Base-by-base conservation (phyloP, 2,888 invertebrate genomes). In the Pogonocherus hispidulus region DNA sequence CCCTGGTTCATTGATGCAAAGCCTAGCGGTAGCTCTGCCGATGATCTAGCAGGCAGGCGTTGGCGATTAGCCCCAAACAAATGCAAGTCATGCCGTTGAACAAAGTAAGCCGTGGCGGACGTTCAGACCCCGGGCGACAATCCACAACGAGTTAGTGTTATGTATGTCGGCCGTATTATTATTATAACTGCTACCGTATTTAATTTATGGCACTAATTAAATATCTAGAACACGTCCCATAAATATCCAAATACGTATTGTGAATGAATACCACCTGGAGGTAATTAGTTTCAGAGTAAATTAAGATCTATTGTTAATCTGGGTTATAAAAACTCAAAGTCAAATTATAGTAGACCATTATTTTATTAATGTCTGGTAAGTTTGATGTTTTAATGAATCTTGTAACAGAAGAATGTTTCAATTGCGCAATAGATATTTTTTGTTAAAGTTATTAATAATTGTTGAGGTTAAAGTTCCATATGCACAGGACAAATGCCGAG, bases 1-100 rank as follows among this genome's bases (percentile, higher is more conserved):
- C 57, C 57, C 57, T 23, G 57, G 14, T 57, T 44, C 46, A 57
- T 57, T 57, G 57, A 46, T 57, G 23, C 16, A n/a, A 14, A 57
- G 37, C 41, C 46, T 57, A 57, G 44, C 76, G 74, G 75, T 76
- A 75, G 72, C 68, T 62, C 64, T 68, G 64, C n/a, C 41, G 69
- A 60, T 66, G 67, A 68, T 72, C 68, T 68, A 62, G 67, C 65
- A 66, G n/a, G n/a, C n/a, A n/a, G 69, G 66, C 73, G 69, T 69
- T 74, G 72, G 73, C 71, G 73, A 79, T 80, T 79, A 79, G 79
- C 79, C 79, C 79, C 75, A 78, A 78, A 78, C 78, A 78, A 76
- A 73, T 77, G 79, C 80, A 79, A 80, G 80, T 79, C 80, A 80
- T 73, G 76, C 65, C 22, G 57, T 46, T 57, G 57, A 57, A 57